Evolutionary conservation across 2,113 vertebrate genomes (phyloP).

Genomic region (Ceyx margarethae): DNA sequence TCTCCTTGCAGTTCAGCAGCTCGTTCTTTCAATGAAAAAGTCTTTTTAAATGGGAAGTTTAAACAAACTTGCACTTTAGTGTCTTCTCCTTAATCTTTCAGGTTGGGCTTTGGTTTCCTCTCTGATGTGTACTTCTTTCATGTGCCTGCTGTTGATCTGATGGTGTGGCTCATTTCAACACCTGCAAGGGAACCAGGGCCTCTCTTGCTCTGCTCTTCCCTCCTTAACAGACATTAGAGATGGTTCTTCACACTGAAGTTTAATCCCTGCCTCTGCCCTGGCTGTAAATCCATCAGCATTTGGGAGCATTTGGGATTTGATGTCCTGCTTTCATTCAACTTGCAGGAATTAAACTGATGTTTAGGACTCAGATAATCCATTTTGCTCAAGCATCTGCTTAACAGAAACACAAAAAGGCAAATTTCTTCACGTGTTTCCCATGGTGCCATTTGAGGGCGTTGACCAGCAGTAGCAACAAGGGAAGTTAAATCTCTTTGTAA

Average conservation of each 20-base stretch:
- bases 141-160: not conserved
- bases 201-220: not conserved
- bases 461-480: not conserved
- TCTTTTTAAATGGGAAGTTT: not conserved
- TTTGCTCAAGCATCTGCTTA: not conserved
- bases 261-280: not conserved
- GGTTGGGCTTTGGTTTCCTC: not conserved
- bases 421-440: not conserved
- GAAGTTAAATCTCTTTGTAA: not conserved
- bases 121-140: accelerated
- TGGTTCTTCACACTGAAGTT: not conserved
- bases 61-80: not conserved
- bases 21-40: not conserved
- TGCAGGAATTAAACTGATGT: not conserved
- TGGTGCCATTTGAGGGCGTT: not conserved
- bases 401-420: not conserved
- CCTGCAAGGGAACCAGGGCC: not conserved
- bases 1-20: not conserved
- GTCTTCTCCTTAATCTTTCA: not conserved
- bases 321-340: not conserved
- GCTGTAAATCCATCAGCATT: not conserved
- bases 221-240: not conserved
- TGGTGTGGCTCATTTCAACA: not conserved
- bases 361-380: not conserved
- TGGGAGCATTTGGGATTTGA: not conserved